phyloP scores from a whole-genome alignment of 2,797 vertebrate species.

The Cossypha heuglini region DNA sequence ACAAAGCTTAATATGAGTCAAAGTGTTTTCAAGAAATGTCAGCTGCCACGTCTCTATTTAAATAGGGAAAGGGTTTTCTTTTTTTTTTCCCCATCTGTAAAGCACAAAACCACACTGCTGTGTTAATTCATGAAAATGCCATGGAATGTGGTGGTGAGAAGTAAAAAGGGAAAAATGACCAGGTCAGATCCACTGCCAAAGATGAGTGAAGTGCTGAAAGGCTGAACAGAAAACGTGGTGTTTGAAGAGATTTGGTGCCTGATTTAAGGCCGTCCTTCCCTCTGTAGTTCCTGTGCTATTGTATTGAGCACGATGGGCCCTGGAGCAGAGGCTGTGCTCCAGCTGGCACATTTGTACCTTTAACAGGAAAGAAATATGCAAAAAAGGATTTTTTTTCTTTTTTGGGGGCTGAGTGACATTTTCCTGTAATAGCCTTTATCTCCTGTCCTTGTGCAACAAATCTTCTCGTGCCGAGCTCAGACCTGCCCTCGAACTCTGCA shows the following conservation, averaged over 20 bases:
- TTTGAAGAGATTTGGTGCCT: conserved; percentile 23
- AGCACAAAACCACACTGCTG: conserved; percentile 50
- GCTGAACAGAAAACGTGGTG: background rate
- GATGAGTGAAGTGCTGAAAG: conserved; percentile 18
- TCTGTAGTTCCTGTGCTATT: background rate
- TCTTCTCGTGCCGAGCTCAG: background rate
- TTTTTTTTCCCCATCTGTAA: background rate
- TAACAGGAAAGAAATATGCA: background rate
- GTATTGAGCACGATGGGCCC: background rate
- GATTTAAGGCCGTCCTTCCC: background rate
- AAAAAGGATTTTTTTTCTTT: background rate
- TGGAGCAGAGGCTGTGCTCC: background rate
- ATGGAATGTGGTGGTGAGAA: background rate
- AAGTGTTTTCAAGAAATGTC: conserved; percentile 56
- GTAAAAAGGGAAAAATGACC: conserved; percentile 37
- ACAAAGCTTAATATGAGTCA: conserved; percentile 46
- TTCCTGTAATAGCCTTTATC: background rate
- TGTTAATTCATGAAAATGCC: conserved; percentile 47
- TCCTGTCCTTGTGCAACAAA: background rate
- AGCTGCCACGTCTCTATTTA: conserved; percentile 44
- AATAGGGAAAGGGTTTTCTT: background rate
- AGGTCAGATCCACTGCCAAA: conserved; percentile 42
- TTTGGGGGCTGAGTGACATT: background rate
- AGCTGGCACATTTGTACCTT: background rate
- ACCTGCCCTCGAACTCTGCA: background rate